Conservation (phyloP, 2,888 invertebrate genomes). For the Graphium colonna region DNA sequence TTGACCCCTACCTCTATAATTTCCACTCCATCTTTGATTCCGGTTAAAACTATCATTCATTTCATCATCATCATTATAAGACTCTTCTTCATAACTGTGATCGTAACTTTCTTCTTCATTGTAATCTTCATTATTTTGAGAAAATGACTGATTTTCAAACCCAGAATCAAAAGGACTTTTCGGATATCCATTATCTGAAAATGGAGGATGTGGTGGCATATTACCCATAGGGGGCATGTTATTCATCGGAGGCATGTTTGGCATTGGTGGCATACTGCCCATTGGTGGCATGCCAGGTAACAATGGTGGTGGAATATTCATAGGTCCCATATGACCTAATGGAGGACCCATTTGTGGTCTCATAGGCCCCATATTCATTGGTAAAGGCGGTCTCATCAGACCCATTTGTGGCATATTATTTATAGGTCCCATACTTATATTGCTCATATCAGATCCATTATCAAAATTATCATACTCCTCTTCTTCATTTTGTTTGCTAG, state of each 20-base stretch:
- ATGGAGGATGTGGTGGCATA: conserved; percentile 37
- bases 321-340: conserved; percentile 40
- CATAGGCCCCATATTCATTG: conserved; percentile 35
- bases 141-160: conserved; percentile 55
- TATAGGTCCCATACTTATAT: conserved; percentile 40
- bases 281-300: conserved; percentile 40
- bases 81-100: conserved; percentile 53
- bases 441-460: conserved; percentile 55
- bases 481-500: conserved; percentile 60
- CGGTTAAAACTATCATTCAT: conserved; percentile 47
- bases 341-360: conserved; percentile 36
- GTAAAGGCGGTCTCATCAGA: conserved; percentile 33
- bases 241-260: conserved; percentile 45
- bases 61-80: conserved; percentile 50
- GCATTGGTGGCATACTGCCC: conserved; percentile 48
- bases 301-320: conserved; percentile 39
- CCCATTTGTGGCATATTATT: conserved; percentile 42
- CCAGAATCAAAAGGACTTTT: conserved; percentile 58
- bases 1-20: conserved; percentile 52
- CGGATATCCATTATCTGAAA: conserved; percentile 63
- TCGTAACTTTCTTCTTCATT: conserved; percentile 51
- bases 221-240: conserved; percentile 41
- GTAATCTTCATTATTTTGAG: conserved; percentile 50
- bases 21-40: conserved; percentile 62
- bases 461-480: conserved; percentile 57